Evolutionary conservation across 1,140 invertebrate genomes (phyloP).

Genomic region (Eupeodes corollae): DNA sequence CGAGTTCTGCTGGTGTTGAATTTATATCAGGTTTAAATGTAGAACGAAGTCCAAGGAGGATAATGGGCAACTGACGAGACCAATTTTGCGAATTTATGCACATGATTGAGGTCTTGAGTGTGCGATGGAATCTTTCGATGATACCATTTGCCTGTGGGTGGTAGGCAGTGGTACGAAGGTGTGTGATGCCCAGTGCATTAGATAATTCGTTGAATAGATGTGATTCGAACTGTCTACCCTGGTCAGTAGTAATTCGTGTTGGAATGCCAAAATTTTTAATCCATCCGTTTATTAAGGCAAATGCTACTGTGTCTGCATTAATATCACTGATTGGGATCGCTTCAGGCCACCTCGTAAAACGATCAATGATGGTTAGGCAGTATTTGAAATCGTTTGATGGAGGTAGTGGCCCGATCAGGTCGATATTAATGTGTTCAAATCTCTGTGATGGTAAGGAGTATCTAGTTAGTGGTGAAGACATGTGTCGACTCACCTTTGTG

Average conservation of each 20-base stretch:
- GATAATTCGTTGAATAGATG: slow-evolving; percentile 10
- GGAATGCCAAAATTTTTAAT: slow-evolving; percentile 26
- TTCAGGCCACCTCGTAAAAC: slow-evolving; percentile 35
- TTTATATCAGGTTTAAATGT: slow-evolving; percentile 21
- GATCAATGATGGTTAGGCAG: slow-evolving; percentile 31
- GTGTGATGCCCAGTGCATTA: slow-evolving; percentile 11
- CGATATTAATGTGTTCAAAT: slow-evolving; percentile 21
- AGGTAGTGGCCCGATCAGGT: slow-evolving; percentile 31
- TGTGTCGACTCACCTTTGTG: slow-evolving; percentile 20
- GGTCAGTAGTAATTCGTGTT: slow-evolving; percentile 29
- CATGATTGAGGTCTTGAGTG: slow-evolving; percentile 19
- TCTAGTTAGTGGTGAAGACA: slow-evolving; percentile 1
- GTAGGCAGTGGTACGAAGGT: slow-evolving; percentile 21
- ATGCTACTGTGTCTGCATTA: slow-evolving; percentile 9
- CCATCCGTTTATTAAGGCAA: slow-evolving; percentile 26
- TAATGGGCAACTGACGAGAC: slow-evolving; percentile 15
- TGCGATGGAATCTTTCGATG: slow-evolving; percentile 24
- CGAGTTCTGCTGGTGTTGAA: slow-evolving; percentile 14
- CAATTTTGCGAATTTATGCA: slow-evolving; percentile 15
- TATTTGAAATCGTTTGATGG: slow-evolving; percentile 21
- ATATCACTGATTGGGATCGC: slow-evolving; percentile 25
- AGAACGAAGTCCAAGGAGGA: slow-evolving; percentile 17
- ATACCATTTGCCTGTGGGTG: slow-evolving; percentile 25
- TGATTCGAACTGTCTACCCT: slow-evolving; percentile 31
- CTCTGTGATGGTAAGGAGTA: no score